Conservation (phyloP, 2,113 vertebrate species). For the Elachura formosa region DNA sequence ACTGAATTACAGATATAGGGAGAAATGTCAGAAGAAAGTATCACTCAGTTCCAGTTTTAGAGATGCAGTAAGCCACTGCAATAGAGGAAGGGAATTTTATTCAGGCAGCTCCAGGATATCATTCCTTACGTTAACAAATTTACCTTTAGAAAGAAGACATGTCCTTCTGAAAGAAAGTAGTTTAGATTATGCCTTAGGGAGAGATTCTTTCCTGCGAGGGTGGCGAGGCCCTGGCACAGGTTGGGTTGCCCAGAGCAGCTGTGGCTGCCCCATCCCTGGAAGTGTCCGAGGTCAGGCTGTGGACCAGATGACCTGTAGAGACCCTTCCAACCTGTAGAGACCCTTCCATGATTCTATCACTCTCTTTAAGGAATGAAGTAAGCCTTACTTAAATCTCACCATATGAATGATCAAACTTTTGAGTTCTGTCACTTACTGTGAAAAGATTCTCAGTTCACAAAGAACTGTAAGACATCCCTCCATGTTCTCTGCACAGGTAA, state of each 20-base stretch:
- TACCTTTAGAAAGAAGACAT: neutral
- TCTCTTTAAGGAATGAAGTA: neutral
- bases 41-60: neutral
- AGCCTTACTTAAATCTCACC: neutral
- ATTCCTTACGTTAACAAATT: neutral
- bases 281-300: neutral
- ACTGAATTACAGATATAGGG: neutral
- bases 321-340: neutral
- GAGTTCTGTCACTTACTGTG: neutral
- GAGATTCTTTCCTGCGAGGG: neutral
- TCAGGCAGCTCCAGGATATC: neutral
- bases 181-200: fast-evolving
- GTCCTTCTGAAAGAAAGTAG: neutral
- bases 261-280: neutral
- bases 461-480: neutral
- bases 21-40: neutral
- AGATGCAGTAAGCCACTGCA: neutral
- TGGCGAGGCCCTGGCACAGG: neutral
- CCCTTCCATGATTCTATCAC: neutral
- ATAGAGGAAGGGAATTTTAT: neutral
- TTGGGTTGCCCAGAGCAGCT: neutral
- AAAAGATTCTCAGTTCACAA: neutral
- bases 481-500: neutral
- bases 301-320: neutral
- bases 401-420: neutral